These are phyloP conservation scores for Hypercompe scribonia DNA, from an alignment of 2,888 invertebrate genomes.

Conservation along the genomic window DNA sequence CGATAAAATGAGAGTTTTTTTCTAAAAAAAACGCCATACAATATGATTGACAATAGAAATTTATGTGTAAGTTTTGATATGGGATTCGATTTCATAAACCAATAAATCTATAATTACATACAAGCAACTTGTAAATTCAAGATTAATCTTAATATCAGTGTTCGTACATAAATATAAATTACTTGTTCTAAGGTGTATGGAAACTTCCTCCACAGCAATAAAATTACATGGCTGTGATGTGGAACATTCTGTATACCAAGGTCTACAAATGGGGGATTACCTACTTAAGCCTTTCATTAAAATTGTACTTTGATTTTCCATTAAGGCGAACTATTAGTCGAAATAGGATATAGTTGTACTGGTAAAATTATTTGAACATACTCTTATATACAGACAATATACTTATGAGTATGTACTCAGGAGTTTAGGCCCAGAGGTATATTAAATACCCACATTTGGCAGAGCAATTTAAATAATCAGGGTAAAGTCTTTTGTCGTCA, in stretches of 20 bases:
- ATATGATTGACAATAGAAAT: too few relatives aligned
- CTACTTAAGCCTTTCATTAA: conserved; percentile 11
- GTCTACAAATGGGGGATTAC: not conserved
- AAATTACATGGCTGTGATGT: not conserved
- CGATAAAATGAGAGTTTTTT: too few relatives aligned
- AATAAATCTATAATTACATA: not conserved
- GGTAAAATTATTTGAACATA: not conserved
- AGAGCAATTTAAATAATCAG: too few relatives aligned
- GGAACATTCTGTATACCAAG: conserved; percentile 8
- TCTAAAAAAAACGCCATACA: too few relatives aligned
- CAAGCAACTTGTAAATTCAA: not conserved
- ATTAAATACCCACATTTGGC: not conserved
- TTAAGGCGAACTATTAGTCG: not conserved
- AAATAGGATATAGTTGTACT: not conserved
- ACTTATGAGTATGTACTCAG: too few relatives aligned
- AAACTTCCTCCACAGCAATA: not conserved
- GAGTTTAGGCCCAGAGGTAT: too few relatives aligned
- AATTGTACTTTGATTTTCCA: not conserved
- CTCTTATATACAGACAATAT: too few relatives aligned
- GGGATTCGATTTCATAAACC: not conserved
- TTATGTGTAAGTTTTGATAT: too few relatives aligned
- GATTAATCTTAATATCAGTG: not conserved
- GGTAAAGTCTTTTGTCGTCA: too few relatives aligned
- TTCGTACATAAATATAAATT: not conserved
- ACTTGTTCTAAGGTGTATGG: not conserved